Percentiles rank a stretch among this genome's conserved stretches.
These are phyloP conservation scores for Tringa solitaria DNA, from an alignment of 2,113 vertebrate genomes.

Conservation along the genomic window DNA sequence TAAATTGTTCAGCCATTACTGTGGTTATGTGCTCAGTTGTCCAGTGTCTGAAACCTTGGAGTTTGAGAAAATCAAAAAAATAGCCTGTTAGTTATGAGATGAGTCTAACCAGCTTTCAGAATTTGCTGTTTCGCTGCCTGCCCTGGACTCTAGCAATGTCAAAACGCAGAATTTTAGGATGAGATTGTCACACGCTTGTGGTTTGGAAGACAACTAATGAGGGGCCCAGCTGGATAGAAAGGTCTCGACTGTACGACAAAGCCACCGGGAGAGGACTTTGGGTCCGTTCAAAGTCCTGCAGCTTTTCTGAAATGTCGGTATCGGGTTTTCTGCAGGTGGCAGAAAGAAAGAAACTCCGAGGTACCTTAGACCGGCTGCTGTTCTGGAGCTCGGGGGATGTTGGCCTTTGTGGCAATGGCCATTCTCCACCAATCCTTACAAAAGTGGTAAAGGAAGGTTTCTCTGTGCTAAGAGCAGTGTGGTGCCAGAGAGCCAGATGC, in stretches of 20 bases:
- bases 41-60: neutral
- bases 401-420: neutral
- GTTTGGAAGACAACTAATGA: neutral
- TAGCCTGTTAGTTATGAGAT: neutral
- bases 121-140: neutral
- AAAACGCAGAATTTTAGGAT: neutral
- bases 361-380: neutral
- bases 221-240: neutral
- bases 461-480: neutral
- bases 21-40: neutral
- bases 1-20: neutral
- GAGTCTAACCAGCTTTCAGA: neutral
- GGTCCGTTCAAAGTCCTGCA: neutral
- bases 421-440: neutral
- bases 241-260: neutral
- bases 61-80: neutral
- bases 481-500: constrained; percentile 3
- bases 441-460: neutral
- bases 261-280: neutral
- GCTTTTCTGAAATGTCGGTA: neutral
- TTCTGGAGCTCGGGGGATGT: neutral
- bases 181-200: neutral
- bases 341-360: neutral
- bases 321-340: neutral
- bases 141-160: neutral